Conservation (phyloP, 2,888 invertebrate genomes). For the Omphaloscelis lunosa region DNA sequence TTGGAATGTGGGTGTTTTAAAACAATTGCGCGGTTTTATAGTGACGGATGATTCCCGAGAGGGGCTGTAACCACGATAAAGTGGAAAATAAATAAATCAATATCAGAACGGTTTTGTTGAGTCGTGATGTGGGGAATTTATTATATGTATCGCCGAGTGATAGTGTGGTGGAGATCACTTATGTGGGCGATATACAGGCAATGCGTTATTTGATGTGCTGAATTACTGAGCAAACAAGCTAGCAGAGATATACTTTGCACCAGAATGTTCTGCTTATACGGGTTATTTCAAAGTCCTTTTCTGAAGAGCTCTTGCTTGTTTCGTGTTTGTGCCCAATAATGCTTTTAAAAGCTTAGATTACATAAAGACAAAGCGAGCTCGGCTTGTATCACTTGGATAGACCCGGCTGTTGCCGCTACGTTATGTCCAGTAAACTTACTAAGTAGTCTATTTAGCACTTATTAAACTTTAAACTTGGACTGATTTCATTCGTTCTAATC, state of each 20-base stretch:
- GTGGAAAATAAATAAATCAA: conserved; percentile 70
- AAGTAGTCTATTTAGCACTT: neutral
- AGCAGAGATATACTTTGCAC: neutral
- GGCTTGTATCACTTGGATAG: neutral
- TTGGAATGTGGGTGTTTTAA: conserved; percentile 60
- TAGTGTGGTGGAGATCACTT: conserved; percentile 31
- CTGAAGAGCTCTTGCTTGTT: conserved; percentile 12
- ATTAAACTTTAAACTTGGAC: conserved; percentile 3
- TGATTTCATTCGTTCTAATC: conserved; percentile 21
- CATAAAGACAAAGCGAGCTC: conserved; percentile 4
- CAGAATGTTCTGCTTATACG: neutral
- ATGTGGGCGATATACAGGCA: conserved; percentile 11
- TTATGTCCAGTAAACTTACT: conserved; percentile 15
- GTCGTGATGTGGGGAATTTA: conserved; percentile 64
- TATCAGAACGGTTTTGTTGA: conserved; percentile 59
- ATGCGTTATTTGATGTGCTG: conserved; percentile 18
- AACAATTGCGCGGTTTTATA: conserved; percentile 69
- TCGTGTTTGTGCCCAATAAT: conserved; percentile 15
- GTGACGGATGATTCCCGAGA: conserved; percentile 72
- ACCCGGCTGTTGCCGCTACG: neutral
- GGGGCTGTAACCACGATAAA: conserved; percentile 70
- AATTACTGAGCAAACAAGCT: conserved; percentile 19
- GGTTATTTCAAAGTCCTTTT: neutral
- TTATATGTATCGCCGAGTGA: conserved; percentile 52
- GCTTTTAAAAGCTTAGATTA: conserved; percentile 14